Evolutionary conservation across 2,797 vertebrate species (phyloP), one percentile per base, ranked within the genome.

Genomic region (Lycodopsis pacificus): DNA sequence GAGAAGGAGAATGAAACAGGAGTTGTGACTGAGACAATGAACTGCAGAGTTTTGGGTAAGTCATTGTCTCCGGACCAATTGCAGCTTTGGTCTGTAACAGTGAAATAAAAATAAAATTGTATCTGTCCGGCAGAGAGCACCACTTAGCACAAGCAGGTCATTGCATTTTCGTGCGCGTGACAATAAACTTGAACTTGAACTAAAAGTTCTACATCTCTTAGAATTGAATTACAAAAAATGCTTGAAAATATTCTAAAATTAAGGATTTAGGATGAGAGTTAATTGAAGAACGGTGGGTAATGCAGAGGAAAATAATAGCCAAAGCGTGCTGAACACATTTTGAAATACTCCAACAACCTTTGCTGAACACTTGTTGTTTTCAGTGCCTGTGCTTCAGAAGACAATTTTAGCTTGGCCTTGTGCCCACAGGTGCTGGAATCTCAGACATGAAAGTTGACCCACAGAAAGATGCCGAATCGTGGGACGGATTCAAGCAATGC

Each of bases 1-100:
- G 96, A 97, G 82, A 99, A 99, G 90, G 92, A 97, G 86, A 99
- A 99, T 62, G 94, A 98, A 69, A 99, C 98, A 0, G 98, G 98
- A 57, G 91, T 99, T 44, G 97, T 99, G 82, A 96, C 66, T 1
- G 94, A 99, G 77, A 94, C 83, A 27, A 79, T 88, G 86, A 96
- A 94, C 74, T 98, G 97, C 40, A 91, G 56, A 17, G 96, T 99
- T 54, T 67, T 88, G 78, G 98, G 98, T 99, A 88, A 94, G 94
- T 87, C 15, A 38, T 3, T 61, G 54, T 70, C 20, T 71, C 13
- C 15, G 4, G 32, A 57, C 38, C 4, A 4, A 25, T 30, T 65
- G 8, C 19, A 75, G 15, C 13, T 49, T 59, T 20, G 73, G 7
- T 42, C 5, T n/a, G 5, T 30, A 10, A 30, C 53, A 22, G 22